A percentile compares a stretch with the other conserved stretches of the same genome.
phyloP scores from a whole-genome alignment of 2,888 invertebrate genomes.

The Metalampra italica region DNA sequence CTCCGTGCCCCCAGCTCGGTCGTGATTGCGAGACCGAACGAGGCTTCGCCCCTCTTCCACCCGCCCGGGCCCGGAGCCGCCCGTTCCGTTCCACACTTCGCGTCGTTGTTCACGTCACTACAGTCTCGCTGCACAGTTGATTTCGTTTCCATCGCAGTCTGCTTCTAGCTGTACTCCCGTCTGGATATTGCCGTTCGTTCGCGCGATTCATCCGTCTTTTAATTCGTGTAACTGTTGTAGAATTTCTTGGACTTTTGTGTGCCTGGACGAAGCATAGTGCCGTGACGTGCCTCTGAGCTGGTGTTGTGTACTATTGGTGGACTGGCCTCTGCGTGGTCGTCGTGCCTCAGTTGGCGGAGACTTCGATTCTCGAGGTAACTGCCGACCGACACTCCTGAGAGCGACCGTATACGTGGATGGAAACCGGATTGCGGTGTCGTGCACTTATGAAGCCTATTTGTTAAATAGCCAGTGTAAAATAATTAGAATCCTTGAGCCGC shows the following conservation, averaged over 20 bases:
- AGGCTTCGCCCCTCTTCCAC: constrained; percentile 21
- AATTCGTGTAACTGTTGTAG: constrained; percentile 54
- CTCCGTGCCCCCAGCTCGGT: constrained; percentile 49
- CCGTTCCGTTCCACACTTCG: constrained; percentile 21
- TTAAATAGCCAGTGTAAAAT: constrained; percentile 36
- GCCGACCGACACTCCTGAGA: constrained; percentile 57
- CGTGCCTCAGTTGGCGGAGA: constrained; percentile 61
- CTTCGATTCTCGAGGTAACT: constrained; percentile 69
- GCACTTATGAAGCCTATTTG: constrained; percentile 42
- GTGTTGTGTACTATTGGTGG: constrained; percentile 56
- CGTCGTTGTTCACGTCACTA: constrained; percentile 10
- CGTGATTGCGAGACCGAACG: constrained; percentile 23
- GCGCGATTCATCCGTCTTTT: constrained; percentile 52
- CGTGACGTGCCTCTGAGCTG: constrained; percentile 36
- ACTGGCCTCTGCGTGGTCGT: constrained; percentile 55
- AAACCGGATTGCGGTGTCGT: constrained; percentile 60
- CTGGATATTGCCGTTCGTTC: constrained; percentile 31
- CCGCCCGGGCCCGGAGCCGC: constrained; percentile 38
- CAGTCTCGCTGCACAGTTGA: constrained; percentile 10
- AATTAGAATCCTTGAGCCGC: constrained; percentile 35
- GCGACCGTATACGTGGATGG: constrained; percentile 63
- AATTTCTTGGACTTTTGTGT: constrained; percentile 36
- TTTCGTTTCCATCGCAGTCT: constrained; percentile 38
- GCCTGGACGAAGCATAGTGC: constrained; percentile 35
- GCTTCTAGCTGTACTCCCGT: constrained; percentile 42